Conservation (phyloP, 2,797 vertebrate genomes). For the Phoeniculus purpureus region DNA sequence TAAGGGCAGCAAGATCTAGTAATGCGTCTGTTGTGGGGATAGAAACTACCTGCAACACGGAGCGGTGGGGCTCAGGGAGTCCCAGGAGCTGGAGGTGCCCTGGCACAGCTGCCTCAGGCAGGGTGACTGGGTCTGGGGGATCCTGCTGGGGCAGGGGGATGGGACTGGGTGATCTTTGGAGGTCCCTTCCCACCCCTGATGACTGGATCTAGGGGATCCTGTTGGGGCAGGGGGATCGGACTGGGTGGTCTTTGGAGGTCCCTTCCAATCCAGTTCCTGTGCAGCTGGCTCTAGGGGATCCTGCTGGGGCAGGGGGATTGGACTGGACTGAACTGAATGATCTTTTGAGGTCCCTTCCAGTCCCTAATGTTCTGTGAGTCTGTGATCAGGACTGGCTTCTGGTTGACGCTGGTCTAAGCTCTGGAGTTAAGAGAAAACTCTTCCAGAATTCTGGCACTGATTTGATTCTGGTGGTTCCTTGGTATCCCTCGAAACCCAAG, state of each 20-base stretch:
- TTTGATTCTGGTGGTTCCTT: background rate
- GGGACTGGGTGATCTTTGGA: no score
- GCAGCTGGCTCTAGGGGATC: no score
- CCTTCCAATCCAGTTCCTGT: no score
- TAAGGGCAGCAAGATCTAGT: background rate
- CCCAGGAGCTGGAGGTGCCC: background rate
- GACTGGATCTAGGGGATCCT: no score
- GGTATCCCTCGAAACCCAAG: background rate
- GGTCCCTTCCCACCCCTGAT: no score
- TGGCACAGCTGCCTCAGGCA: rapidly evolving
- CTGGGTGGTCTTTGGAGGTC: no score
- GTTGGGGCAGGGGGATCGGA: background rate
- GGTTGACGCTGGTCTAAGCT: no score
- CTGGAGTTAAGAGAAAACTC: background rate
- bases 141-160: background rate
- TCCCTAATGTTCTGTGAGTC: no score
- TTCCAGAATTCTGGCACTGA: background rate
- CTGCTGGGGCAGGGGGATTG: background rate
- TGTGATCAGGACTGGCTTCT: no score
- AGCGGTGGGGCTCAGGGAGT: background rate
- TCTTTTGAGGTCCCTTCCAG: no score
- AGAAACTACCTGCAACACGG: background rate
- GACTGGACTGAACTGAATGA: no score
- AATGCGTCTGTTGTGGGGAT: background rate
- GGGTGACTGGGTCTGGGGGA: no score